Evolutionary conservation across 64 coral and sea anemone genomes (phyloP).

Genomic region (Catalaphyllia jardinei): DNA sequence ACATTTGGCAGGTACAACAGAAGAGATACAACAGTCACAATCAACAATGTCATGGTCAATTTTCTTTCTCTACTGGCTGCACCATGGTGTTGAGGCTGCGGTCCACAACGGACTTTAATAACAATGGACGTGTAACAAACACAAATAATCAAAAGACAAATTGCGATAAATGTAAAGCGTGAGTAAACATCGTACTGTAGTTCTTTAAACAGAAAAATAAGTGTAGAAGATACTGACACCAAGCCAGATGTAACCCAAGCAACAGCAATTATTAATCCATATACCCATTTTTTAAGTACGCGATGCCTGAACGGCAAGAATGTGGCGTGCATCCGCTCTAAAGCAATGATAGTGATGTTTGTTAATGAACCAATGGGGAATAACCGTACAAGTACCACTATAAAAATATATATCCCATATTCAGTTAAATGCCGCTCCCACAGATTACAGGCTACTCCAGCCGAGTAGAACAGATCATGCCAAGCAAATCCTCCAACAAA

Average conservation of each 20-base stretch:
- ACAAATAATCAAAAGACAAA: not conserved
- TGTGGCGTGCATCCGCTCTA: constrained; percentile 1
- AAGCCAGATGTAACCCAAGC: not conserved
- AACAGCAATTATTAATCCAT: not conserved
- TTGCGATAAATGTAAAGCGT: rapidly evolving
- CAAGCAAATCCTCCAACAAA: not conserved
- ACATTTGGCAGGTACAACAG: not conserved
- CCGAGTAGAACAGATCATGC: not conserved
- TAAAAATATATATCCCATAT: no score
- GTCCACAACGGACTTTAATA: not conserved
- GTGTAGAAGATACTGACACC: not conserved
- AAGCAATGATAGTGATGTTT: not conserved
- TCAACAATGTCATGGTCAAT: no score
- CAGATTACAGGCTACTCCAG: not conserved
- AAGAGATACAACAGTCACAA: not conserved
- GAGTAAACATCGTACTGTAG: not conserved
- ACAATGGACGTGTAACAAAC: not conserved
- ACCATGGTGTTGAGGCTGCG: not conserved
- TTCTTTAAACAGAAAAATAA: not conserved
- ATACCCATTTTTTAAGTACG: not conserved
- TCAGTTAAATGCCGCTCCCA: not conserved
- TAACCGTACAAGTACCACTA: not conserved
- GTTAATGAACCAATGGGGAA: not conserved
- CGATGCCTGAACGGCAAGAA: not conserved
- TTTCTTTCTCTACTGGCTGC: no score